Base-by-base conservation (phyloP, 1,140 invertebrate genomes). In the Plectus sambesii region DNA sequence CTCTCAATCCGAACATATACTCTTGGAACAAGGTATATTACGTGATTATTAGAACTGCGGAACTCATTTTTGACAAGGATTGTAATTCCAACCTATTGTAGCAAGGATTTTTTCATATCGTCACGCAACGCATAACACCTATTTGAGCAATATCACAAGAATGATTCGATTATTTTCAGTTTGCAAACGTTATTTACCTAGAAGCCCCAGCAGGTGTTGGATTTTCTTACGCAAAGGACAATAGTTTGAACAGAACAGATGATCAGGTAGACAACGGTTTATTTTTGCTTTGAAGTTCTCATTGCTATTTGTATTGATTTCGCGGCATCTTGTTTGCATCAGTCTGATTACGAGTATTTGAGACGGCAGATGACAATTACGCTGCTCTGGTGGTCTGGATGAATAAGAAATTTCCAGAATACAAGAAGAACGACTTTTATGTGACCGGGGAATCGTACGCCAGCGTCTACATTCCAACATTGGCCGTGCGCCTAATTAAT, bases 401-500 rank as follows among this genome's bases (percentile, higher is more conserved):
- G 51, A 12, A 46, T 6, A 35, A 33, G 9, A 67, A 69, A 39
- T 74, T 69, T 53, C 70, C 70, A 9, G 68, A 71, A 51, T 70
- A 61, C 26, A 53, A 47, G 8, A 54, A 63, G 0, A 81, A 78
- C 51, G 77, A 79, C 27, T 84, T 85, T 58, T 85, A 78, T 71
- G 77, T 87, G 0, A 81, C 81, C 2, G 86, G 85, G 1, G 85
- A 89, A 72, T 87, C 84, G 9, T 89, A 88, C 70, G 85, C 77
- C 8, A 85, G 85, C 2, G 69, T 39, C 5, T 60, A 60, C 35
- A 42, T 60, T 5, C 58, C 58, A 5, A 60, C 55, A 55, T 41
- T 60, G 4, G 45, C 49, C 3, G 22, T 26, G 1, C 29, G 17
- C n/a, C 19, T 60, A 4, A 30, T 47, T 1, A 38, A 55, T 5